Evolutionary conservation across 2,113 vertebrate species (phyloP), one percentile per base, ranked within the genome.

Genomic region (Mus spicilegus): DNA sequence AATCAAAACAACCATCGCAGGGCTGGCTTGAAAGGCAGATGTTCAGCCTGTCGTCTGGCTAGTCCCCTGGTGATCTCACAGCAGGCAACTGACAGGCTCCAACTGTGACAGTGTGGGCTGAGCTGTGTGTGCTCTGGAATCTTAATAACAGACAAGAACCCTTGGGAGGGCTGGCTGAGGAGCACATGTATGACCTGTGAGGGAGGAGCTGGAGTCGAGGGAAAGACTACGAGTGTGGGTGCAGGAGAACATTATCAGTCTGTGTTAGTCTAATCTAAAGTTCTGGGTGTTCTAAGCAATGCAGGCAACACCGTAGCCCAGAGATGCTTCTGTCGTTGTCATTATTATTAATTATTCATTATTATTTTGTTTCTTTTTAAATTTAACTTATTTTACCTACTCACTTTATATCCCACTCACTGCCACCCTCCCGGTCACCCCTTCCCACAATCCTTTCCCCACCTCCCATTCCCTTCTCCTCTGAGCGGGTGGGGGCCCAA

Each of bases 281-380:
- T 87, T 85, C 76, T 87, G 82, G 61, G 26, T 89, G 61, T 75
- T 78, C 73, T 80, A 81, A 81, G 94, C 58, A 54, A 67, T 84
- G 22, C 76, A 95, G 81, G 92, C n/a, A 95, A n/a, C 14, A 67
- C 13, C 1, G 28, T 1, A 7, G 81, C 88, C 78, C 46, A 63
- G 69, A 42, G 58, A n/a, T 19, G 14, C 39, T 42, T 2, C 61
- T 84, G 24, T 82, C 56, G 39, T 80, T 20, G 13, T 70, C 2
- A 46, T 89, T 61, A 54, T 92, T 93, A 33, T 90, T 54, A 78
- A 33, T 30, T 69, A 69, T 33, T 39, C 33, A 56, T 87, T 82
- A 85, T 95, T 86, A 51, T 93, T 93, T 26, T 95, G 90, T 69
- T 69, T 69, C 65, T 33, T 69, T 67, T 36, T 36, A 16, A 69